Conservation (phyloP, 2,113 vertebrate species). For the Amia ocellicauda region DNA sequence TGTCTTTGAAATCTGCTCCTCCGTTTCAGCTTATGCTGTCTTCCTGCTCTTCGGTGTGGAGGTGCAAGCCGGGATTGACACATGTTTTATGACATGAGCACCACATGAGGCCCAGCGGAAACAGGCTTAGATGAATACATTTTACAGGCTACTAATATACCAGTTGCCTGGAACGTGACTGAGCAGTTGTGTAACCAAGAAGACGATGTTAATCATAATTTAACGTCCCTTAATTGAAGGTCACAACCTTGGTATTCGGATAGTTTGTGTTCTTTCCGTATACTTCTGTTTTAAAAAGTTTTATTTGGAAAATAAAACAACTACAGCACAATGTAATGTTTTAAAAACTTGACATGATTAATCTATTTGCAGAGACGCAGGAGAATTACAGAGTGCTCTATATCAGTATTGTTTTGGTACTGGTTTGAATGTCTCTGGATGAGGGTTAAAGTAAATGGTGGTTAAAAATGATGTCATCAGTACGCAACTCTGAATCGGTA, state of each 20-base stretch:
- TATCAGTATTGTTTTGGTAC: too few species aligned
- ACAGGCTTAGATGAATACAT: not conserved
- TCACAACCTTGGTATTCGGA: not conserved
- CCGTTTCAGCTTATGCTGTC: constrained; percentile 42
- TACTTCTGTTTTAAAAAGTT: too few species aligned
- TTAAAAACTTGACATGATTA: too few species aligned
- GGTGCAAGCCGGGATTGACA: constrained; percentile 11
- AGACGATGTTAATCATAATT: not conserved
- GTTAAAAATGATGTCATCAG: too few species aligned
- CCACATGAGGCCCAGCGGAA: not conserved
- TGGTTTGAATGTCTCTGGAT: too few species aligned
- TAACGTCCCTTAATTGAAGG: not conserved
- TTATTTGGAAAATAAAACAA: too few species aligned
- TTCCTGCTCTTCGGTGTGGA: constrained; percentile 36
- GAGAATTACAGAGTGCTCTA: too few species aligned
- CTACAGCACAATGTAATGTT: too few species aligned
- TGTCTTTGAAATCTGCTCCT: constrained; percentile 49
- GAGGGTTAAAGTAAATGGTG: too few species aligned
- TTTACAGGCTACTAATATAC: not conserved
- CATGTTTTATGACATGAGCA: constrained; percentile 3
- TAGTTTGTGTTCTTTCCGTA: too few species aligned
- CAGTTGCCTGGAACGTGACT: not conserved
- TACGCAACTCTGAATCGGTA: too few species aligned
- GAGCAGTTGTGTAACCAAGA: not conserved
- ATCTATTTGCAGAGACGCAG: too few species aligned